Evolutionary conservation across 2,113 vertebrate genomes (phyloP), one percentile per base, ranked within the genome.

Genomic region (Passer montanus): DNA sequence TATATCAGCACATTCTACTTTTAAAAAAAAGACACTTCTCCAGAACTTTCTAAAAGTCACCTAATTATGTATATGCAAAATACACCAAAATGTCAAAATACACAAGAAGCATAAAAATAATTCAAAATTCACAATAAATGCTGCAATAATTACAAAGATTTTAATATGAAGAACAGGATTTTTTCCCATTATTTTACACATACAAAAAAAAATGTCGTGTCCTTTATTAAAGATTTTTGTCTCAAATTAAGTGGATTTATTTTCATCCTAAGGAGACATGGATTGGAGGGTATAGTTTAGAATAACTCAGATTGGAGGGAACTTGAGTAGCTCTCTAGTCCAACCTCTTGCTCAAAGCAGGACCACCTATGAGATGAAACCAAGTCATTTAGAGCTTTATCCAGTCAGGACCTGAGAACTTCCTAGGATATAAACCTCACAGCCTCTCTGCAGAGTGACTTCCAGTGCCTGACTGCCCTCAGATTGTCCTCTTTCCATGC

Each of bases 401-500:
- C 28, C 19, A 6, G 4, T 58, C 27, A 84, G 31, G 7, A 43
- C 9, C 9, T 17, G 23, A 83, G 28, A 64, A 58, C 7, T 8
- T 67, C 10, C 31, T 47, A 49, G 28, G 17, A 35, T 0, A 2
- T 21, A 58, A 41, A 37, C 9, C 1, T 5, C 33, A 55, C 9
- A 80, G 3, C 1, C 16, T n/a, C 50, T 60, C 35, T 75, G 30
- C 15, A 31, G 10, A 30, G 15, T 43, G 7, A 63, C 21, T 44
- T 58, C 12, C 1, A 2, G 26, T 13, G 21, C 4, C 37, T 63
- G n/a, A 44, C 4, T 73, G 7, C 19, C 16, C 12, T 77, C 12
- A 39, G 1, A 2, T 9, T 44, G 18, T 24, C 2, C 21, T 69
- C 2, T 53, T 64, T 16, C 8, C 15, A 24, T 13, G 8, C 0